These are phyloP conservation scores for Malaclemys terrapin DNA, from an alignment of 2,113 vertebrate genomes.

Conservation along the genomic window DNA sequence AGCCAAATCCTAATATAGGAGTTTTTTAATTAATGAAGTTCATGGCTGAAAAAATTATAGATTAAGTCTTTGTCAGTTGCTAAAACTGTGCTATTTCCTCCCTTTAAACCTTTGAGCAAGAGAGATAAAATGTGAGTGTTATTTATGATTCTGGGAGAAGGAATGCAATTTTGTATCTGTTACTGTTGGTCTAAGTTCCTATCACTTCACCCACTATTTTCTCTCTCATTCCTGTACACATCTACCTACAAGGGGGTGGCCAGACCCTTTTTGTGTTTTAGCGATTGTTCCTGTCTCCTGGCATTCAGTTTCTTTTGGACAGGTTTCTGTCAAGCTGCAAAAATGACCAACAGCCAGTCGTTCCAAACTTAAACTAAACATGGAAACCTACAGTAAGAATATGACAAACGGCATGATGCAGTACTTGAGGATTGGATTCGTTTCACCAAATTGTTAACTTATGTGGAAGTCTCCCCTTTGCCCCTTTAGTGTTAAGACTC, in stretches of 20 bases:
- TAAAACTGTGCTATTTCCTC: slow-evolving; percentile 80
- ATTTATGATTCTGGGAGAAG: slow-evolving; percentile 51
- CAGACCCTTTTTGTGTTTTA: rapidly evolving
- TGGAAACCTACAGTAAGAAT: neutral
- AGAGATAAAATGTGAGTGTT: slow-evolving; percentile 82
- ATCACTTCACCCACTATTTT: neutral
- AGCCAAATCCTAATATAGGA: neutral
- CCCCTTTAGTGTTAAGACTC: slow-evolving; percentile 35
- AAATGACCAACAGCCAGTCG: rapidly evolving
- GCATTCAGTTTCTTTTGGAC: neutral
- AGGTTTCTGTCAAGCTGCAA: neutral
- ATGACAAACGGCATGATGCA: neutral
- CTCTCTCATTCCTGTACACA: neutral
- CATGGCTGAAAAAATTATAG: slow-evolving; percentile 1
- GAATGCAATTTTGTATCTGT: slow-evolving; percentile 65
- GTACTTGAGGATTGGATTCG: rapidly evolving
- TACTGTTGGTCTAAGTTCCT: slow-evolving; percentile 33
- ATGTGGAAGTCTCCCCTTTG: slow-evolving; percentile 51
- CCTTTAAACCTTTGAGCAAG: slow-evolving; percentile 74
- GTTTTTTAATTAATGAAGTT: slow-evolving; percentile 59
- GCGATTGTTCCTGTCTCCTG: neutral
- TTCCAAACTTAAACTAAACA: neutral
- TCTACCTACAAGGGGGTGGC: neutral
- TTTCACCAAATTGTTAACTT: neutral
- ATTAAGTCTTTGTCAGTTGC: slow-evolving; percentile 64